Base-by-base conservation (phyloP, 2,888 invertebrate species). In the Sphaerophoria rueppellii region DNA sequence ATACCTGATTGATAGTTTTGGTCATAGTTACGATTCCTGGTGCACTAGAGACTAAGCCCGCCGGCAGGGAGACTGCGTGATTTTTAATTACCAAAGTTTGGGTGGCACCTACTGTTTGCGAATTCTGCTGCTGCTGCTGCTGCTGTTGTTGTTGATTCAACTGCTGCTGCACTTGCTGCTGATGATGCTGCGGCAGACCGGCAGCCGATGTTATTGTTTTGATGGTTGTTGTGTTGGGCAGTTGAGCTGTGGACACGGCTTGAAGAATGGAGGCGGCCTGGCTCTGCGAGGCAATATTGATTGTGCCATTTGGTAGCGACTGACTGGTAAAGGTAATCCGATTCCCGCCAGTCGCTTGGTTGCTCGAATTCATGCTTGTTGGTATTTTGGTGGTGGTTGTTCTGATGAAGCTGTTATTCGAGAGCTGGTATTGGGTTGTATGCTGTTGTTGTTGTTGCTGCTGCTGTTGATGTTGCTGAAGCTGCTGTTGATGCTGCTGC, bases 291-390 rank as follows among this genome's bases (percentile, higher is more conserved):
- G 93, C 92, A 87, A 95, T 93, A 82, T 94, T 94, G 88, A 96
- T 93, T 80, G 95, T 95, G 87, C 95, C 95, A 92, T 95, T 96
- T 61, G 95, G 94, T 89, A 96, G 90, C 86, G 94, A 93, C 91
- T 95, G 95, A 88, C 93, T 93, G 72, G 94, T 93, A 89, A 94
- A 94, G 77, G 94, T 92, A 82, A 95, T 93, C 89, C 95, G 93
- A 91, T 94, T 94, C 79, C 89, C 90, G 77, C 90, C 89, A 87
- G 89, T 88, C 74, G 90, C 87, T 76, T 89, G 89, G 86, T 91
- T 91, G 87, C 90, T 90, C 86, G 89, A 90, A 88, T 91, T 91
- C 91, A 91, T 91, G 46, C 72, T 86, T 32, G 74, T 74, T 72
- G 79, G 82, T 75, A 82, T 79, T 14, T 73, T 85, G 80, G 72